Base-by-base conservation (phyloP, 2,888 invertebrate species). In the Spodoptera picta region DNA sequence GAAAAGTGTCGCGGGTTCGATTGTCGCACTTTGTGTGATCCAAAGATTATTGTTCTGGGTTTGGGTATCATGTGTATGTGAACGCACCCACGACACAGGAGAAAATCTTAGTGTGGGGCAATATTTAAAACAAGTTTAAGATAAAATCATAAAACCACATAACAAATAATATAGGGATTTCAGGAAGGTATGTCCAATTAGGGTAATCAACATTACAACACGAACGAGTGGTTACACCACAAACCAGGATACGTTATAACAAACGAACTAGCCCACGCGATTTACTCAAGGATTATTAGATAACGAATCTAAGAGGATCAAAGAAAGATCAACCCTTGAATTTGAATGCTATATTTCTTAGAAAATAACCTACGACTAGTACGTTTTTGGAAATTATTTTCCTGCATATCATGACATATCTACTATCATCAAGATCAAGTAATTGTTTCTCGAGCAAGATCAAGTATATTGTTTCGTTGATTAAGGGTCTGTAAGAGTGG, bases 231-330 rank as follows among this genome's bases (percentile, higher is more conserved):
- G 50, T 61, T 19, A 42, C 23, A 59, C 24, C 48, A 24, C n/a
- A 60, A 62, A 60, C 47, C 36, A 65, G 48, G 43, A 4, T 31
- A 36, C 36, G 55, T 53, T 58, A 68, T 66, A 36, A 65, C 36
- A 53, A 62, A 69, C 58, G 74, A 71, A 68, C 59, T 64, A 36
- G 60, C 64, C 60, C 49, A 65, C 65, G 75, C 65, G 75, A 72
- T 74, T 70, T 66, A 66, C 55, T 72, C 44, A 43, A 54, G 64
- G 66, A 66, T 64, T 58, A 69, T 60, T 11, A 65, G 67, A 73
- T 72, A 63, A 60, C 58, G 45, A 59, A 65, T 74, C 55, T 65
- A 52, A 59, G 61, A 65, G 66, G 77, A 77, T 77, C 76, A 75
- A 77, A 75, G 76, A 51, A 60, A 63, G 36, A 56, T 14, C 52